Evolutionary conservation across 2,888 invertebrate species (phyloP).

Genomic region (Oasisia sp.): DNA sequence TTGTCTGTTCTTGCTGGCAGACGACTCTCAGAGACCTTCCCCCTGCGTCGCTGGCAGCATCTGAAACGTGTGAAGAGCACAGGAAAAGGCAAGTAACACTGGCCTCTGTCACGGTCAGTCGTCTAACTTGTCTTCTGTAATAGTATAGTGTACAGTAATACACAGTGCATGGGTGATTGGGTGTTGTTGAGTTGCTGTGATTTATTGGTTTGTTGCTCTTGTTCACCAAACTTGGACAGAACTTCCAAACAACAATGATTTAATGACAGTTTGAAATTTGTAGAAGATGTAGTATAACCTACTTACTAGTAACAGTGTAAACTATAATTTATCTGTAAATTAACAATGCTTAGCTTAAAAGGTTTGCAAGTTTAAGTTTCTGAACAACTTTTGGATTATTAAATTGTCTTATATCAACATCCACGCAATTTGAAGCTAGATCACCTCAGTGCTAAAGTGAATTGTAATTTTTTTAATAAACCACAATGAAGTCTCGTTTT

Average conservation of each 20-base stretch:
- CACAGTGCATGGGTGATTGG: neutral
- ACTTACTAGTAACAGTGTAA: neutral
- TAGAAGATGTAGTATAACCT: no score
- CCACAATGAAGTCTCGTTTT: no score
- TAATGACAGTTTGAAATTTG: neutral
- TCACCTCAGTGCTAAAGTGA: no score
- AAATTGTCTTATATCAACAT: no score
- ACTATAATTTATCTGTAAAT: neutral
- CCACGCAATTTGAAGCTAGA: no score
- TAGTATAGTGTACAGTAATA: neutral
- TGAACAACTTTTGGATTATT: no score
- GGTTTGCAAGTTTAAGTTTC: no score
- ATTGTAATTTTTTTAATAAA: no score
- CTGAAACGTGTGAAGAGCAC: conserved; percentile 45
- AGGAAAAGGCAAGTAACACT: neutral
- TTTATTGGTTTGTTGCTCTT: neutral
- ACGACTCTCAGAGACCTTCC: conserved; percentile 35
- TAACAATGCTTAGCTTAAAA: neutral
- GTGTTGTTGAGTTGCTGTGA: neutral
- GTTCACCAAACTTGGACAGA: neutral
- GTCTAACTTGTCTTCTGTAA: neutral
- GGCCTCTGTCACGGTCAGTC: neutral
- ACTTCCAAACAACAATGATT: neutral
- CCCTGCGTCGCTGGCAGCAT: conserved; percentile 43
- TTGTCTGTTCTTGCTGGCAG: neutral